phyloP scores from a whole-genome alignment of 2,888 invertebrate species.

The Molanna angustata region DNA sequence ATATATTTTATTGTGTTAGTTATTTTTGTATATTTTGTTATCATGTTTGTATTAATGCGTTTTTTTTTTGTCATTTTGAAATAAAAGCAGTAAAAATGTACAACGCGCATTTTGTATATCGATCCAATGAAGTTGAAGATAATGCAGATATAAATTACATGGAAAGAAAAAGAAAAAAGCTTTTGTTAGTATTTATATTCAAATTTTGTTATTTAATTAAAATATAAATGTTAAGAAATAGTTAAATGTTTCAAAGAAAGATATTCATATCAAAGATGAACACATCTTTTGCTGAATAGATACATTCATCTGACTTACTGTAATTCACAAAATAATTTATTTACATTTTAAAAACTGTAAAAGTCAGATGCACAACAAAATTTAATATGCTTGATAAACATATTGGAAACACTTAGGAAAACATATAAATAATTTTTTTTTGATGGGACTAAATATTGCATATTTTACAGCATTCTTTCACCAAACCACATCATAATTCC shows the following conservation, averaged over 20 bases:
- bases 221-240: background rate
- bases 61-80: slow-evolving; percentile 8
- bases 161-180: slow-evolving; percentile 56
- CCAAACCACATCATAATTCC: slow-evolving; percentile 19
- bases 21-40: slow-evolving; percentile 14
- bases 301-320: background rate
- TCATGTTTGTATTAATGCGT: slow-evolving; percentile 11
- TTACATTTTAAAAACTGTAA: background rate
- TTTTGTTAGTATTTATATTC: slow-evolving; percentile 46
- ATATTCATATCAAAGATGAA: slow-evolving; percentile 10
- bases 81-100: slow-evolving; percentile 25
- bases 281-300: background rate
- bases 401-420: background rate
- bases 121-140: slow-evolving; percentile 28
- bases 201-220: too few relatives aligned
- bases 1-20: slow-evolving; percentile 12
- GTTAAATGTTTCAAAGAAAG: slow-evolving; percentile 2
- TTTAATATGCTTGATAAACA: background rate
- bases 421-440: background rate
- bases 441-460: background rate
- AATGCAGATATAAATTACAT: slow-evolving; percentile 48
- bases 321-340: background rate
- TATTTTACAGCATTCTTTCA: slow-evolving; percentile 23
- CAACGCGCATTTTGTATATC: slow-evolving; percentile 20
- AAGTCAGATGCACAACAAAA: background rate